These are phyloP conservation scores for Lasioglossum morio DNA, from an alignment of 2,888 invertebrate species.

Conservation along the genomic window DNA sequence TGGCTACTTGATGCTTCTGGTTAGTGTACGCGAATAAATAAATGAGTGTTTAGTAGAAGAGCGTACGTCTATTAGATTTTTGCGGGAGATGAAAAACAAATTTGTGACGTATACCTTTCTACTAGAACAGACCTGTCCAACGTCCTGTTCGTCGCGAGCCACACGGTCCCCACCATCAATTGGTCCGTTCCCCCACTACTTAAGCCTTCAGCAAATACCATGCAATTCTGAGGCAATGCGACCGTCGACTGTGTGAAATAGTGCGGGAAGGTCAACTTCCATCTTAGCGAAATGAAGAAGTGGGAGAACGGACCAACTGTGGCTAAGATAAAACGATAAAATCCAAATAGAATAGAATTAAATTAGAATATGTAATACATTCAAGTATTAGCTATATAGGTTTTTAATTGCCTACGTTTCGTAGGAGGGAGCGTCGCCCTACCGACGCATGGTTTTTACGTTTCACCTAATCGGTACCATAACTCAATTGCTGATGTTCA, in stretches of 20 bases:
- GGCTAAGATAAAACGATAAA: not conserved
- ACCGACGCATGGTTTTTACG: not conserved
- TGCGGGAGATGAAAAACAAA: not conserved
- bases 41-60: not conserved
- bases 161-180: too few species aligned
- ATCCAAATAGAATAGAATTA: not conserved
- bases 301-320: too few species aligned
- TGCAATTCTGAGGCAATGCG: too few species aligned
- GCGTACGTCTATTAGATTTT: not conserved
- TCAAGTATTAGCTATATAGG: not conserved
- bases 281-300: too few species aligned
- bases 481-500: constrained; percentile 34
- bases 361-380: not conserved
- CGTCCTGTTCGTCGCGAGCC: too few species aligned
- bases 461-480: not conserved
- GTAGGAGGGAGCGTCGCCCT: not conserved
- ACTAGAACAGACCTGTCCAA: too few species aligned
- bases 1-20: constrained; percentile 56
- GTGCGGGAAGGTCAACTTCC: too few species aligned
- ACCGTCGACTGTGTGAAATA: too few species aligned
- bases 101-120: not conserved
- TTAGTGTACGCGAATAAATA: constrained; percentile 9
- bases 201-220: too few species aligned
- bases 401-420: not conserved
- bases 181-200: too few species aligned